Evolutionary conservation across 2,797 vertebrate genomes (phyloP).

Genomic region (Tragopan temminckii): DNA sequence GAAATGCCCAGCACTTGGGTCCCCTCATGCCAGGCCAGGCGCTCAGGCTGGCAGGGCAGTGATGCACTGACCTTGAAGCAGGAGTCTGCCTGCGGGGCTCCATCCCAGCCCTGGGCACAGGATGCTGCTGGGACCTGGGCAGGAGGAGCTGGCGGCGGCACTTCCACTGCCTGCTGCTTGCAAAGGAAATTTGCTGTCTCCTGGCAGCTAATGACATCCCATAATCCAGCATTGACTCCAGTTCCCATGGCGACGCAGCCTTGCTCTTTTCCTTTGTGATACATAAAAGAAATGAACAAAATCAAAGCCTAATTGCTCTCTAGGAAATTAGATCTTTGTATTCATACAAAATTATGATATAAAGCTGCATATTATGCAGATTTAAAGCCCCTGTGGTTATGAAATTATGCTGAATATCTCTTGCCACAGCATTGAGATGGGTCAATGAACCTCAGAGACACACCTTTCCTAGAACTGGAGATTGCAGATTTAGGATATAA

Average conservation of each 20-base stretch:
- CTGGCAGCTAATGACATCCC: slow-evolving; percentile 90
- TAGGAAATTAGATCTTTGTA: background rate
- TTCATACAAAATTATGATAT: background rate
- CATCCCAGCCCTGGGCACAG: slow-evolving; percentile 85
- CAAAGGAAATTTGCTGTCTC: slow-evolving; percentile 91
- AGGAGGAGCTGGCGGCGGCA: slow-evolving; percentile 72
- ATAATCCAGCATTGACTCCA: slow-evolving; percentile 88
- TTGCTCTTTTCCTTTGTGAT: slow-evolving; percentile 83
- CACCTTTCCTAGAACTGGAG: background rate
- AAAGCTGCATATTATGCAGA: background rate
- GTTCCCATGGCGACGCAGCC: slow-evolving; percentile 92
- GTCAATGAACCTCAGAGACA: background rate
- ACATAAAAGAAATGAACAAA: background rate
- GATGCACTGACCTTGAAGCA: slow-evolving; percentile 86
- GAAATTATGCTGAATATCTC: background rate
- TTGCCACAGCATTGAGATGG: background rate
- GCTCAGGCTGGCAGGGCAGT: background rate
- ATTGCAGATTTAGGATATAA: background rate
- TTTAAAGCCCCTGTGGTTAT: background rate
- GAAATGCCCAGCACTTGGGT: background rate
- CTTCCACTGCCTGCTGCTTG: slow-evolving; percentile 85
- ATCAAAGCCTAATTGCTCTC: background rate
- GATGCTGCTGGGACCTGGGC: slow-evolving; percentile 62
- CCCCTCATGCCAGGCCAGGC: fast-evolving
- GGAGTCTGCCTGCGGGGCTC: slow-evolving; percentile 41